Percentiles rank a stretch among this genome's conserved stretches.
Conservation (phyloP, 2,888 invertebrate species). For the Sinotaia quadrata region DNA sequence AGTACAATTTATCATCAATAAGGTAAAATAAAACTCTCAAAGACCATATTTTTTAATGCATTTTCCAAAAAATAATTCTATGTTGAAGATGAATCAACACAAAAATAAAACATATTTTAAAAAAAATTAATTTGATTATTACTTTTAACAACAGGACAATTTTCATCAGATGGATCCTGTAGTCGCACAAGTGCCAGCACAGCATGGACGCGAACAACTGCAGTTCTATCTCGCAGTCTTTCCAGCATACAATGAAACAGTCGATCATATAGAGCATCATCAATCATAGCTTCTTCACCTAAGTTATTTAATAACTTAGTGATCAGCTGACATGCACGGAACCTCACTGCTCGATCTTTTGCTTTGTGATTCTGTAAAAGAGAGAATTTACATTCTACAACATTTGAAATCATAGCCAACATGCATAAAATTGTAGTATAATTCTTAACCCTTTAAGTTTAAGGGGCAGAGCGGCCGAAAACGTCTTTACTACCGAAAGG, state of each 20-base stretch:
- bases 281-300: slow-evolving; percentile 83
- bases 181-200: slow-evolving; percentile 84
- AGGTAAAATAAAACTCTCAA: background rate
- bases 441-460: too few relatives aligned
- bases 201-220: slow-evolving; percentile 85
- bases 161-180: slow-evolving; percentile 83
- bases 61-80: background rate
- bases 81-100: background rate
- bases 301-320: slow-evolving; percentile 83
- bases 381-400: background rate
- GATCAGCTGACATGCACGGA: slow-evolving; percentile 84
- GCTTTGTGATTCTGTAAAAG: slow-evolving; percentile 70
- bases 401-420: background rate
- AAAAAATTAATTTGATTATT: background rate
- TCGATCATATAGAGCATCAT: slow-evolving; percentile 83
- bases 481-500: too few relatives aligned
- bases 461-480: too few relatives aligned
- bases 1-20: too few relatives aligned
- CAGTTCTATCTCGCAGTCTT: slow-evolving; percentile 81
- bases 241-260: slow-evolving; percentile 82
- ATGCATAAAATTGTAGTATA: too few relatives aligned
- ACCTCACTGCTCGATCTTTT: slow-evolving; percentile 77
- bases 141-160: slow-evolving; percentile 83
- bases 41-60: background rate
- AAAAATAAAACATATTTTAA: background rate